Conservation (phyloP, 2,888 invertebrate genomes). For the Philonicus albiceps region DNA sequence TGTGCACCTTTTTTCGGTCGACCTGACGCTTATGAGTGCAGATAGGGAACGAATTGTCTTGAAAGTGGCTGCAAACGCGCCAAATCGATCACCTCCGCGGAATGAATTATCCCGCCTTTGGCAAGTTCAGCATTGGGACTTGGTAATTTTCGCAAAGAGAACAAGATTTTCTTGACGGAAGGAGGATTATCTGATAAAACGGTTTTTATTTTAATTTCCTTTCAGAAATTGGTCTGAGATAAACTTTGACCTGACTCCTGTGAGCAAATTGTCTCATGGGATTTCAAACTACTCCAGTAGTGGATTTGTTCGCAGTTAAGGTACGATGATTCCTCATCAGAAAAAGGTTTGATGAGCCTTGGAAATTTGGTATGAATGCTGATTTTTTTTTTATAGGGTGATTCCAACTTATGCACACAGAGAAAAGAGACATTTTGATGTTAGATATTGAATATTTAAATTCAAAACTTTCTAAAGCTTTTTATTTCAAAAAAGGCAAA, state of each 20-base stretch:
- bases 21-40: background rate
- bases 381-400: no score
- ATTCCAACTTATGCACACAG: no score
- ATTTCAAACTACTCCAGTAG: background rate
- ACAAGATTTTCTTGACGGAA: background rate
- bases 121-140: background rate
- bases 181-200: slow-evolving; percentile 45
- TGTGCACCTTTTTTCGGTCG: background rate
- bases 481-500: no score
- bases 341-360: background rate
- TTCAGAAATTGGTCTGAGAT: slow-evolving; percentile 44
- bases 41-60: background rate
- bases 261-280: background rate
- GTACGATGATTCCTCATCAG: background rate
- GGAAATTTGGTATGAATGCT: background rate
- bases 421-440: no score
- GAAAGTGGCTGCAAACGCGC: slow-evolving; percentile 57
- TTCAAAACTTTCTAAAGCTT: no score
- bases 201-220: slow-evolving; percentile 45
- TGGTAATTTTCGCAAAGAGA: background rate
- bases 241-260: slow-evolving; percentile 46
- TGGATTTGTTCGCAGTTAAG: background rate
- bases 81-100: slow-evolving; percentile 63
- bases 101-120: slow-evolving; percentile 37
- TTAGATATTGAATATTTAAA: no score